Evolutionary conservation across 2,113 vertebrate genomes (phyloP).

Genomic region (Lepidothrix coronata): DNA sequence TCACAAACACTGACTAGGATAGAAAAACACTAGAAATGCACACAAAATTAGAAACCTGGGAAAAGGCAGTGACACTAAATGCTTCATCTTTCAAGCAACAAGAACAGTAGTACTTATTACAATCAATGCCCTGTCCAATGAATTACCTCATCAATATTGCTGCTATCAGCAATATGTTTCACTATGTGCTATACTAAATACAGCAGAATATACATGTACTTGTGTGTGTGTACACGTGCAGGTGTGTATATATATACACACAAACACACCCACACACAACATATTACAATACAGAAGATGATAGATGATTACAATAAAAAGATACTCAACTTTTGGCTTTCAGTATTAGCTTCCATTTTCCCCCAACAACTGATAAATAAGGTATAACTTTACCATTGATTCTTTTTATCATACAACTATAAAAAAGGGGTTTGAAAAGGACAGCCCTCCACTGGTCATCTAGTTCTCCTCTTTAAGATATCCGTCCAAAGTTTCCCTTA

Average conservation of each 20-base stretch:
- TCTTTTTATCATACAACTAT: background rate
- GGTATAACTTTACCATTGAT: background rate
- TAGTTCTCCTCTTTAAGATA: background rate
- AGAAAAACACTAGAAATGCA: background rate
- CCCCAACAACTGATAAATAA: background rate
- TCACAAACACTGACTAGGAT: background rate
- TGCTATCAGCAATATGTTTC: background rate
- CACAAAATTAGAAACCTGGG: background rate
- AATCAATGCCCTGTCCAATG: background rate
- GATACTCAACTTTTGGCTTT: background rate
- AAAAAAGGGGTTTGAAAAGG: background rate
- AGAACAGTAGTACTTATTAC: rapidly evolving
- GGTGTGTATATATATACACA: rapidly evolving
- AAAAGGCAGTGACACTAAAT: background rate
- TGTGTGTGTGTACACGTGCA: rapidly evolving
- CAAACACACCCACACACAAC: too few relatives aligned
- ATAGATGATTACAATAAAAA: background rate
- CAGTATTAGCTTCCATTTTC: background rate
- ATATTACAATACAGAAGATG: background rate
- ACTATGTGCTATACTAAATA: background rate
- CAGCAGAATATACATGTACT: background rate
- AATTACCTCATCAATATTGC: background rate
- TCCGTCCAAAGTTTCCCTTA: background rate
- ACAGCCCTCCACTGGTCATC: background rate
- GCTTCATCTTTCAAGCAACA: background rate